Conservation (phyloP, 1,140 invertebrate genomes). For the Druon quercuslanigerum region DNA sequence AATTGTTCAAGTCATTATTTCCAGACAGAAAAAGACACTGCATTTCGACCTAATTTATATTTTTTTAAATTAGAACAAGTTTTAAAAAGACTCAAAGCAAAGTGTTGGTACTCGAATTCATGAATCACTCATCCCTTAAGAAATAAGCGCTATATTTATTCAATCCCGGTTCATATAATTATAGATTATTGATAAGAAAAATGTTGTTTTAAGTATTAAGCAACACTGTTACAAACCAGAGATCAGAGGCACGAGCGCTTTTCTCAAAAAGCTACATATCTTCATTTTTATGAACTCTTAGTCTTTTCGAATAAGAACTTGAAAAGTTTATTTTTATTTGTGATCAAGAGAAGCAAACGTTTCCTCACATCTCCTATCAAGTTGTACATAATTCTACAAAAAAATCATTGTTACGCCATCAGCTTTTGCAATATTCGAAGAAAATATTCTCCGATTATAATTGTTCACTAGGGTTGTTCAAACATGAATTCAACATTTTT, state of each 20-base stretch:
- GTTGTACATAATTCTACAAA: conserved; percentile 7
- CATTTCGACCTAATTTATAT: not conserved
- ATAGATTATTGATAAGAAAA: not conserved
- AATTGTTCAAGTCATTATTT: not conserved
- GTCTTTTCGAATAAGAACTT: not conserved
- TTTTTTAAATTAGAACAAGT: not conserved
- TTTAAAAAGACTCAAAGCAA: not conserved
- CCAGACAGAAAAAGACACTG: not conserved
- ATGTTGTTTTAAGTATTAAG: not conserved
- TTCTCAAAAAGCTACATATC: conserved; percentile 21
- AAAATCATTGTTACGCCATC: not conserved
- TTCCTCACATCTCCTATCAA: not conserved
- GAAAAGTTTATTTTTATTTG: not conserved
- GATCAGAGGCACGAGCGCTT: not conserved
- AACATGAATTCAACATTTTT: too few relatives aligned
- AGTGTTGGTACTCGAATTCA: not conserved
- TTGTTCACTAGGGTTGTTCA: not conserved
- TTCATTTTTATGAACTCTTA: conserved; percentile 12
- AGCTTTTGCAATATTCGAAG: not conserved
- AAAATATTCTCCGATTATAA: conserved; percentile 23
- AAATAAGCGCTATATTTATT: not conserved
- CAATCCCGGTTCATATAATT: not conserved
- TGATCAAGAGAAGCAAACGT: not conserved
- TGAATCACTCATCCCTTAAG: not conserved
- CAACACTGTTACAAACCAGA: conserved; percentile 12